Conservation (phyloP, 2,888 invertebrate species). For the Onchidella celtica region DNA sequence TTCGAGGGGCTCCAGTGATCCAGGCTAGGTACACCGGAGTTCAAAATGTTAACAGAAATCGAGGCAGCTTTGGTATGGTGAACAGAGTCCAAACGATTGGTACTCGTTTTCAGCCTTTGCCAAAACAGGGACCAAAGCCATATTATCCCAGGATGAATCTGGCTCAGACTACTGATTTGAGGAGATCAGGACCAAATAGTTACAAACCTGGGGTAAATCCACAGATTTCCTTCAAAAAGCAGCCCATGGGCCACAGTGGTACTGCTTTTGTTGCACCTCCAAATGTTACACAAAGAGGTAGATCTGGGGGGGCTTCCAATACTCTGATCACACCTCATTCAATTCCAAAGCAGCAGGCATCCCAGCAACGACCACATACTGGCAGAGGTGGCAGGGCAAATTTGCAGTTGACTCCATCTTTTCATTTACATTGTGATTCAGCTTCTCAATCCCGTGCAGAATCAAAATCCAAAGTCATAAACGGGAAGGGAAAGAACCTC, state of each 20-base stretch:
- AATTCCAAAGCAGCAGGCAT: neutral
- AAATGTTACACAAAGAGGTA: neutral
- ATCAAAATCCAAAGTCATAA: too few relatives aligned
- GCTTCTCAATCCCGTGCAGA: too few relatives aligned
- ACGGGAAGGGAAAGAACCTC: too few relatives aligned
- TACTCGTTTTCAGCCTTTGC: neutral
- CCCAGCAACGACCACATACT: neutral
- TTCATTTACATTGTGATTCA: neutral
- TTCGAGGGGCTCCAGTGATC: too few relatives aligned
- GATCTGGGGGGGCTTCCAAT: neutral
- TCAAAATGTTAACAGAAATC: too few relatives aligned
- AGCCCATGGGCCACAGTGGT: too few relatives aligned
- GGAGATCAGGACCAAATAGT: neutral
- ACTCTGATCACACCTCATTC: neutral
- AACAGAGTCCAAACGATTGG: too few relatives aligned
- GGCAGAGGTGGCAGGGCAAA: neutral
- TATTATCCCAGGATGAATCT: slow-evolving; percentile 28
- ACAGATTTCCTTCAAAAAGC: too few relatives aligned
- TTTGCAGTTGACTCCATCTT: neutral
- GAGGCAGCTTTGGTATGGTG: too few relatives aligned
- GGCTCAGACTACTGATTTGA: neutral
- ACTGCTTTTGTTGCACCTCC: too few relatives aligned
- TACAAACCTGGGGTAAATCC: too few relatives aligned
- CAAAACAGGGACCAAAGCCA: slow-evolving; percentile 11
- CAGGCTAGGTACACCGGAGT: too few relatives aligned